Evolutionary conservation across 2,113 vertebrate species (phyloP), one percentile per base, ranked within the genome.

Genomic region (Rhizomys pruinosus): DNA sequence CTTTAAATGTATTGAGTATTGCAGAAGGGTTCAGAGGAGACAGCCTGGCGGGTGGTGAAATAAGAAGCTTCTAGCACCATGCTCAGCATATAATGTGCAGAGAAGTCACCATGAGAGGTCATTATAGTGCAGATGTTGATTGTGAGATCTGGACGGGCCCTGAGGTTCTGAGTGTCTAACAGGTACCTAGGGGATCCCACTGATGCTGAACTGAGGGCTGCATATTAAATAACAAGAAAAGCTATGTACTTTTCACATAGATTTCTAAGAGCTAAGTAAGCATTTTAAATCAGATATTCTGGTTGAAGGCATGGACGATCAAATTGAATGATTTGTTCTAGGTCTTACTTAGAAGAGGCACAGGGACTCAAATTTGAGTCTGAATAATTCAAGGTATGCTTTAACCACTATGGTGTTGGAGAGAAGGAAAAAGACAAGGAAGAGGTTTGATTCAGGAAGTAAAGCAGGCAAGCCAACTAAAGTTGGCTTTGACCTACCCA

Each of bases 261-360:
- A 32, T 57, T 44, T 29, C 55, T 42, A 12, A 55, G n/a, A 52
- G 17, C 39, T 32, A 55, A 68, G 37, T 32, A 55, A 73, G 37
- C 84, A 42, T 76, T 80, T 92, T 72, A 71, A 92, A 55, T 42
- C 5, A 32, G 57, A 34, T 22, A 37, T 74, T 25, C 44, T n/a
- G 74, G 32, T 59, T 79, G 64, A 92, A 27, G 37, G 66, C 61
- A 84, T n/a, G 44, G 39, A 39, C 52, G 69, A 7, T 71, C 20
- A 76, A 74, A 80, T 4, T 39, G 63, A 88, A 78, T 47, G 61
- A 72, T 89, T 91, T 93, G n/a, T 32, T 88, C 52, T 55, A n/a
- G 25, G 16, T 61, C 11, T 16, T 2, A 16, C 7, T 39, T 34
- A 76, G 10, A 37, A 87, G 84, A 89, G 29, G 37, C 52, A 39